Evolutionary conservation across 2,888 invertebrate genomes (phyloP), one percentile per base, ranked within the genome.

Genomic region (Crematogaster levior): DNA sequence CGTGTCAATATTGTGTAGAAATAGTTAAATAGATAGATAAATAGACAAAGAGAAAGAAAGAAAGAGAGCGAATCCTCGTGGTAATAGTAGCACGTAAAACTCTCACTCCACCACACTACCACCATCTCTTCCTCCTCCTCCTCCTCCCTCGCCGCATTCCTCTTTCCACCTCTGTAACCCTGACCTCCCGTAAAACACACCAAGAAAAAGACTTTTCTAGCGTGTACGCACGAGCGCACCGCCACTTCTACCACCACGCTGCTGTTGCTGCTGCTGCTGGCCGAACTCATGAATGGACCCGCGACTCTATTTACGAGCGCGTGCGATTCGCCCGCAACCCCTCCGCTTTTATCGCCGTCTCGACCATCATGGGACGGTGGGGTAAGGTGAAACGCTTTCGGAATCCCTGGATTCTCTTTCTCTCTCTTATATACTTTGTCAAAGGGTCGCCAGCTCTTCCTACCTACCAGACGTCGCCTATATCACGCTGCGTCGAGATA

Each of bases 181-280:
- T 92, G 92, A 93, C 92, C 93, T 92, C 90, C 90, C 92, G 90
- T 92, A 92, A 92, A 92, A 90, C 88, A 90, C 88, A 90, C 91
- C 84, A 91, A 88, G 93, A 92, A 93, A 93, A 93, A 92, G 92
- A 93, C 92, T 93, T 92, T 93, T 92, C 91, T 92, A 90, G 84
- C 88, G 86, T 91, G 90, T 92, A 92, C 92, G 92, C 91, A 92
- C 92, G 92, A 91, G 91, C 85, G 86, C 79, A 88, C 85, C 68
- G 84, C 82, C 84, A 21, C 79, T 63, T 60, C 79, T 51, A 53
- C 65, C 34, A 53, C 43, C 21, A 9, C 18, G 1, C 40, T 24
- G 34, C 37, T 21, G 53, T 56, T 15, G 6, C 53, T 27, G 81
- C 75, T 72, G 46, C 82, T 74, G 83, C 91, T 91, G 91, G 90